Conservation (phyloP, 2,888 invertebrate genomes). For the Cryptocephalus primarius region DNA sequence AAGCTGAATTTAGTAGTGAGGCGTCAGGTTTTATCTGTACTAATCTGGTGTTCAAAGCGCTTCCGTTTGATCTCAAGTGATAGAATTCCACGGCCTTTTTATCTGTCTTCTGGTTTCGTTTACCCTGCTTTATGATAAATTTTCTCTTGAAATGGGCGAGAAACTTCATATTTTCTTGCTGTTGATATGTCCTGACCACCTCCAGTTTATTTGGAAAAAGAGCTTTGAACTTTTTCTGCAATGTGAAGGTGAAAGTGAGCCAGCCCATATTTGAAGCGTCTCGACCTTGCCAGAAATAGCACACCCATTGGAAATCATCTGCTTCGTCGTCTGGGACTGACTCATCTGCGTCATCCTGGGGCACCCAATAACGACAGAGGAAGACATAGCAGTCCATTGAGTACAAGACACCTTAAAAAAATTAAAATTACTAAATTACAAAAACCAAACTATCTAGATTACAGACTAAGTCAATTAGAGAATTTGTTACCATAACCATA, state of each 20-base stretch:
- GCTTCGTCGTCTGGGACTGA: slow-evolving; percentile 22
- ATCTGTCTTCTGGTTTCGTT: slow-evolving; percentile 44
- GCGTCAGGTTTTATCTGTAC: slow-evolving; percentile 86
- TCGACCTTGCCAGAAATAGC: slow-evolving; percentile 99
- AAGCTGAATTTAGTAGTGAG: slow-evolving; percentile 78
- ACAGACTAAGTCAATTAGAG: too few relatives aligned
- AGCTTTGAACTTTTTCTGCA: slow-evolving; percentile 83
- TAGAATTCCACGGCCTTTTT: slow-evolving; percentile 74
- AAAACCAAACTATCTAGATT: too few relatives aligned
- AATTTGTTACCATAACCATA: too few relatives aligned
- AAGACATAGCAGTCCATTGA: slow-evolving; percentile 97
- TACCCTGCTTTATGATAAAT: slow-evolving; percentile 87
- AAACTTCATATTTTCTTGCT: slow-evolving; percentile 97
- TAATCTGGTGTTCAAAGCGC: slow-evolving; percentile 82
- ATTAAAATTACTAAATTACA: too few relatives aligned
- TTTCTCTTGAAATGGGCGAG: slow-evolving; percentile 93
- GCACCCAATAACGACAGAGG: slow-evolving; percentile 89
- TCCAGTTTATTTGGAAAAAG: slow-evolving; percentile 84
- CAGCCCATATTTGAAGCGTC: slow-evolving; percentile 99
- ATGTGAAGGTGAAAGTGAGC: slow-evolving; percentile 96
- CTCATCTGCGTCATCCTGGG: slow-evolving; percentile 46
- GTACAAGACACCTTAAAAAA: slow-evolving; percentile 61
- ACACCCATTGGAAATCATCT: slow-evolving; percentile 72
- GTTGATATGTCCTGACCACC: slow-evolving; percentile 93
- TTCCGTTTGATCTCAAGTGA: slow-evolving; percentile 92